Evolutionary conservation across 1,140 invertebrate genomes (phyloP), one percentile per base, ranked within the genome.

Genomic region (Theocolax elegans): DNA sequence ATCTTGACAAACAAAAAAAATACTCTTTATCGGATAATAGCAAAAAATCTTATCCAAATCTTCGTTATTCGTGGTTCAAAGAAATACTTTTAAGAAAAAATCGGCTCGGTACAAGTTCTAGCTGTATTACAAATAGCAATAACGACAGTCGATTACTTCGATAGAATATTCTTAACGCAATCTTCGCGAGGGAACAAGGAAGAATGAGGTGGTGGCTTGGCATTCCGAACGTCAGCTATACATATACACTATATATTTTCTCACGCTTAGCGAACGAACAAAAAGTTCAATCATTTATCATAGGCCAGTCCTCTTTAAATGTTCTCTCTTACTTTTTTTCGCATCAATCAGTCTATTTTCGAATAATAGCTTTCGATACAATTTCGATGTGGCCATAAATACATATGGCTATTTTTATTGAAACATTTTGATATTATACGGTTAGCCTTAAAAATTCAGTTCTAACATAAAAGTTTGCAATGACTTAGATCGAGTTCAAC

Each of bases 101-200:
- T 59, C 54, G 42, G 44, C 8, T 49, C 13, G 27, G 27, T 49
- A 58, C 25, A 53, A 17, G 3, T 42, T 25, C 21, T 53, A 60
- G 21, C 46, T 27, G 66, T 42, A 27, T 60, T n/a, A 68, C 13
- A 69, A 69, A 44, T 54, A 62, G 58, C 27, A 53, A 53, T 69
- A 60, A 68, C 35, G 54, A 69, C 23, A 68, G 46, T 69, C 19
- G 49, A 23, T 25, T 62, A 63, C 10, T 62, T 69, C 10, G 12
- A 67, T 53, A n/a, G n/a, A 15, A 53, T 13, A 4, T 42, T 68
- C 49, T 62, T 19, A 62, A 69, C 67, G 62, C 13, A n/a, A 44
- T 19, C 21, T 3, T 62, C 31, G 23, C 58, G 21, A 56, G 51
- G 58, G 49, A 69, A 62, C 19, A 46, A 62, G 35, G 48, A 62